Base-by-base conservation (phyloP, 2,113 vertebrate genomes). In the Garra rufa region DNA sequence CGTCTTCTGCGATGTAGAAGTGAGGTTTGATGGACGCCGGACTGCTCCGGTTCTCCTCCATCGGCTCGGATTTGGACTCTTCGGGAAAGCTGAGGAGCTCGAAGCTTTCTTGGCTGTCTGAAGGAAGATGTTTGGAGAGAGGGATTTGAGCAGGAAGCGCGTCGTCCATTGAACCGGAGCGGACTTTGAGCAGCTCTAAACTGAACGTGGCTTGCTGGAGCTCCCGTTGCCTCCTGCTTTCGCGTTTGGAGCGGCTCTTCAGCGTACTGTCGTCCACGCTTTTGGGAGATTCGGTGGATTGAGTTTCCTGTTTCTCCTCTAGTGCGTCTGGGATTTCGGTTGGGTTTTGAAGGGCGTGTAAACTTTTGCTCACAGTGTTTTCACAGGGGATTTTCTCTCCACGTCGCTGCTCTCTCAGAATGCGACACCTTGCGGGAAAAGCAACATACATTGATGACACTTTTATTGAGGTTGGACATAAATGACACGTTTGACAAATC, bases 161-260 rank as follows among this genome's bases (percentile, higher is more conserved):
- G 30, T 15, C 9, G 8, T 41, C 75, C 11, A 30, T 55, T 26
- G 67, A 67, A n/a, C 55, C 96, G 38, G 97, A 96, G 9, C 98
- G 95, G 0, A 99, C 98, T 90, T 99, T 99, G 0, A 98, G 95
- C 85, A 99, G 91, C 89, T 98, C 97, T 91, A 99, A 92, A 90
- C 98, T 99, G 91, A 99, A 99, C 82, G 96, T 96, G 0, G 98
- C 98, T 89, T 99, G 98, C 19, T 99, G 98, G 88, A 99, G 87
- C 82, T 99, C 98, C 85, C 98, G 94, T 96, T 98, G 97, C 84
- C 98, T 93, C 75, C 98, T 94, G 87, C 95, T 99, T 91, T 98
- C 97, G 75, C 98, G 94, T 89, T 99, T 99, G 85, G 97, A 96
- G 59, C 98, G 95, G n/a, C 95, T 98, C 85, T 96, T 98, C 85